phyloP scores from a whole-genome alignment of 2,797 vertebrate species.

The Fistularia commersonii region DNA sequence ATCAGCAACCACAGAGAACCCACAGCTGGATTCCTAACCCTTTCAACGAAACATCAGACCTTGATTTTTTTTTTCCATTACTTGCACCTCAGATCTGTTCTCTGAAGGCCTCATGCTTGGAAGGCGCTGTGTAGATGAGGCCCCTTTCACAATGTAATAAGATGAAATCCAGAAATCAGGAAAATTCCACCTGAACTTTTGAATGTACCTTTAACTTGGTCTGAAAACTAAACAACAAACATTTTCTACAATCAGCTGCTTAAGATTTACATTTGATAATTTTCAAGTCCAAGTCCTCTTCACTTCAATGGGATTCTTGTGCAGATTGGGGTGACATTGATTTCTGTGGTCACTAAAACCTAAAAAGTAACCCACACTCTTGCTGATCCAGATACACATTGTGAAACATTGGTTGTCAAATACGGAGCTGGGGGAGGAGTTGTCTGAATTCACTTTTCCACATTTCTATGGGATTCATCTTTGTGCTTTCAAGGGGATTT shows the following conservation, averaged over 20 bases:
- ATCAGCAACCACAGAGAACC: constrained; percentile 48
- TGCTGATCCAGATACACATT: no score
- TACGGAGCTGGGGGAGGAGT: no score
- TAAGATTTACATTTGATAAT: no score
- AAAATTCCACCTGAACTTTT: background rate
- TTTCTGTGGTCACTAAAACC: no score
- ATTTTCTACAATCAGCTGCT: no score
- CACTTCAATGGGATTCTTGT: no score
- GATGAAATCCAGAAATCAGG: background rate
- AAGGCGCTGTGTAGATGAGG: background rate
- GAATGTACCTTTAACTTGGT: no score
- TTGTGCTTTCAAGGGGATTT: background rate
- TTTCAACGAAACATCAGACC: constrained; percentile 22
- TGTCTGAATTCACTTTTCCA: background rate
- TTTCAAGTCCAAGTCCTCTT: no score
- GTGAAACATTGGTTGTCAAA: no score
- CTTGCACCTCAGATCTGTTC: constrained; percentile 6
- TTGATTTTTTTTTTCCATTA: constrained; percentile 13
- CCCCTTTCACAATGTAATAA: constrained; percentile 8
- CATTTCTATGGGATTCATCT: background rate
- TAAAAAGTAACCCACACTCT: no score
- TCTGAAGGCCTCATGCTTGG: constrained; percentile 5
- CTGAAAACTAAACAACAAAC: no score
- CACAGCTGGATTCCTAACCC: constrained; percentile 36
- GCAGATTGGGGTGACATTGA: no score